These are phyloP conservation scores for Neotoxoptera formosana DNA, from an alignment of 1,140 invertebrate genomes.

Conservation along the genomic window DNA sequence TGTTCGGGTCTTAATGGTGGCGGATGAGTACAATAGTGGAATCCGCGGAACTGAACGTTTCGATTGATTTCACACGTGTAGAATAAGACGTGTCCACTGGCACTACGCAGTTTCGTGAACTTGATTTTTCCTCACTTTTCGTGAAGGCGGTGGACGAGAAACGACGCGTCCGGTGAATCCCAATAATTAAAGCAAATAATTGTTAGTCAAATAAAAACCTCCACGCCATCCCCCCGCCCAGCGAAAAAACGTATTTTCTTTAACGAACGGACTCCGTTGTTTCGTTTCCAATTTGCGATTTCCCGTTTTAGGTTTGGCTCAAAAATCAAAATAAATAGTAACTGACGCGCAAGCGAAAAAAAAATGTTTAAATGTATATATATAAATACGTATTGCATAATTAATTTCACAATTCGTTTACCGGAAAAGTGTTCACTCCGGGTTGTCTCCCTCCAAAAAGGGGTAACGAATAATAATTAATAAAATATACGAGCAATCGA, in stretches of 20 bases:
- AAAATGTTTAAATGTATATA: neutral
- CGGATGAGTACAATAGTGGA: no score
- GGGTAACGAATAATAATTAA: slow-evolving; percentile 12
- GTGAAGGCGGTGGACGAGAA: neutral
- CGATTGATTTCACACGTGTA: neutral
- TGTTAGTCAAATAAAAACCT: neutral
- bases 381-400: neutral
- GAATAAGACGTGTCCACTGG: no score
- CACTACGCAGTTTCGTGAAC: neutral
- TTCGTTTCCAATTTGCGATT: neutral
- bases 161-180: neutral
- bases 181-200: neutral
- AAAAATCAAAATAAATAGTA: neutral
- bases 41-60: neutral
- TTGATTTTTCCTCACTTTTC: neutral
- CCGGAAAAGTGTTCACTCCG: neutral
- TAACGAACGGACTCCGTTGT: neutral
- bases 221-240: no score
- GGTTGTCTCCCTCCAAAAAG: neutral
- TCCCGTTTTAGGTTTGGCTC: neutral
- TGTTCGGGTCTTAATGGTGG: no score
- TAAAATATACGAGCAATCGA: neutral
- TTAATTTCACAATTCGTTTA: neutral
- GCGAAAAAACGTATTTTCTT: neutral
- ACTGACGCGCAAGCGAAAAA: neutral